Conservation (phyloP, 2,888 invertebrate species). For the Drosophila parthenogenetica region DNA sequence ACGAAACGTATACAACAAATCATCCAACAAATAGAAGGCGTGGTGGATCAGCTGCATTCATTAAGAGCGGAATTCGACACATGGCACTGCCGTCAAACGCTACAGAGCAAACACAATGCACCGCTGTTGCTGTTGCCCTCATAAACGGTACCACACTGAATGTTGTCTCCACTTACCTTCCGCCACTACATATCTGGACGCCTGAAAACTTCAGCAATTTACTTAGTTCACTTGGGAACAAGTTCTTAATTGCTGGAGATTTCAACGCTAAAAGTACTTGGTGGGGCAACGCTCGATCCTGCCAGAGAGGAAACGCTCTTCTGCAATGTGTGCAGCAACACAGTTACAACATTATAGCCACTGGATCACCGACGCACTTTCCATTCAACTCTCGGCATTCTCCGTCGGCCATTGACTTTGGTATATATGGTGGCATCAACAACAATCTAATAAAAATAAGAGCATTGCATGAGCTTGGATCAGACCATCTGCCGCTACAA, state of each 20-base stretch:
- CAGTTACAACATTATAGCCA: background rate
- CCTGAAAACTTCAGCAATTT: background rate
- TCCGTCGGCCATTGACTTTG: slow-evolving; percentile 23
- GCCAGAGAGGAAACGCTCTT: too few relatives aligned
- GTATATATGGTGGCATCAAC: background rate
- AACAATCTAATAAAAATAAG: background rate
- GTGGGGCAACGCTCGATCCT: too few relatives aligned
- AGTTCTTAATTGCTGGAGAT: background rate
- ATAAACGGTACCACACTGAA: background rate
- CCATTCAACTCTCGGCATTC: slow-evolving; percentile 1
- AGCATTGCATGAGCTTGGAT: background rate
- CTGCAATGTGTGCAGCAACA: too few relatives aligned
- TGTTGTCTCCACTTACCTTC: background rate
- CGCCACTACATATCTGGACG: background rate
- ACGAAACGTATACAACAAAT: background rate
- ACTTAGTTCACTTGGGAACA: background rate
- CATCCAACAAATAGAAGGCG: background rate
- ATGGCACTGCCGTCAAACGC: background rate
- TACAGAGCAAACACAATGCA: background rate
- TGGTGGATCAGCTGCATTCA: background rate
- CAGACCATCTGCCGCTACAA: background rate
- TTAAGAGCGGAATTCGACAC: background rate
- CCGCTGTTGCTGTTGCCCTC: background rate
- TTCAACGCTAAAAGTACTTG: too few relatives aligned
- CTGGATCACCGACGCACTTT: slow-evolving; percentile 4